Percentiles rank a stretch among this genome's conserved stretches.
These are phyloP conservation scores for Idaea aversata DNA, from an alignment of 2,888 invertebrate genomes.

Conservation along the genomic window DNA sequence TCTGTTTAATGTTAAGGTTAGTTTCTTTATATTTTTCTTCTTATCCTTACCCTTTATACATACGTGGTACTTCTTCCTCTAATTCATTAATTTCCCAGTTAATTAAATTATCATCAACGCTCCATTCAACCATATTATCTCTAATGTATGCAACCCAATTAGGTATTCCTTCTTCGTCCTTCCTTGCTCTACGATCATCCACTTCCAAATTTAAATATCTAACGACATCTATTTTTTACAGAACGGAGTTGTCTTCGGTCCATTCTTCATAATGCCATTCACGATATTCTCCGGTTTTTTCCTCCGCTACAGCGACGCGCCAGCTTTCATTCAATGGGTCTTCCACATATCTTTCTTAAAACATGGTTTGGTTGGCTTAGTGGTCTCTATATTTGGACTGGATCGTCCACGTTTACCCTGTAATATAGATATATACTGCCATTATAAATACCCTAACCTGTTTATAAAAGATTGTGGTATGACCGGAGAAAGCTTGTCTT, in stretches of 20 bases:
- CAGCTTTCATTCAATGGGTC: constrained; percentile 88
- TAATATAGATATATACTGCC: constrained; percentile 86
- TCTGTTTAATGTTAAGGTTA: constrained; percentile 87
- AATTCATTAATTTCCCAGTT: too few species aligned
- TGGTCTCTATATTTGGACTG: constrained; percentile 91
- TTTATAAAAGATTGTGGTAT: constrained; percentile 89
- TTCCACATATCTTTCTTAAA: constrained; percentile 94
- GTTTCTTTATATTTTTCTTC: constrained; percentile 15
- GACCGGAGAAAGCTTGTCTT: constrained; percentile 82
- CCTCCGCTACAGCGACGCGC: constrained; percentile 90
- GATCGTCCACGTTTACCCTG: constrained; percentile 88
- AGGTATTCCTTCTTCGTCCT: too few species aligned
- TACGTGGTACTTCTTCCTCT: too few species aligned
- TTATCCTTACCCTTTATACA: constrained; percentile 2
- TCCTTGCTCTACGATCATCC: too few species aligned
- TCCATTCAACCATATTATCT: too few species aligned
- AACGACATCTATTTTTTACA: constrained; percentile 66
- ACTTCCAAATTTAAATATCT: too few species aligned
- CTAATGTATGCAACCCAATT: too few species aligned
- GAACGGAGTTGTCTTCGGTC: constrained; percentile 94
- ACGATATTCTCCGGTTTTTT: constrained; percentile 96
- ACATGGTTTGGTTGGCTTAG: constrained; percentile 92
- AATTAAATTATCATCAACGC: too few species aligned
- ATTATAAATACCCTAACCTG: constrained; percentile 84
- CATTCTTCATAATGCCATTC: constrained; percentile 92